phyloP scores from a whole-genome alignment of 2,888 invertebrate species.

The Aleiodes alternator region DNA sequence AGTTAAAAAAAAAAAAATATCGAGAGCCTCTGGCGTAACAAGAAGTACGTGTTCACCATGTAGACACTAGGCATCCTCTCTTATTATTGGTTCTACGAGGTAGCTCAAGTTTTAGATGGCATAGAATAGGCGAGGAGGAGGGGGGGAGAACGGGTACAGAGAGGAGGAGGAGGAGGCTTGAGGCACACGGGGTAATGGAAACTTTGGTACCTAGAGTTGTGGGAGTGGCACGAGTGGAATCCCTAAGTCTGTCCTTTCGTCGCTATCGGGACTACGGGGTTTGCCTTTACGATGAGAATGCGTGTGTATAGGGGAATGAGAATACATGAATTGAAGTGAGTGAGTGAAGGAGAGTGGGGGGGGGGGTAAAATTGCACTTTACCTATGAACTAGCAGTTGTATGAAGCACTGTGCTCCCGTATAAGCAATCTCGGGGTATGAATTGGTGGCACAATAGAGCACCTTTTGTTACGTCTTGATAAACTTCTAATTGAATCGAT shows the following conservation, averaged over 20 bases:
- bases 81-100: conserved; percentile 23
- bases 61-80: conserved; percentile 21
- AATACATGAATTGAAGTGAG: too few species aligned
- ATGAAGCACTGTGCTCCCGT: not conserved
- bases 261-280: conserved; percentile 46
- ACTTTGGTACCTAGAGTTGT: conserved; percentile 48
- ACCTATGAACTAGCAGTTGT: too few species aligned
- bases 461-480: conserved; percentile 12
- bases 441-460: conserved; percentile 13
- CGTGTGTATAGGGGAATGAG: conserved; percentile 45
- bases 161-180: conserved; percentile 34
- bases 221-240: conserved; percentile 52
- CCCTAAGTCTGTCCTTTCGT: conserved; percentile 48
- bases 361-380: too few species aligned
- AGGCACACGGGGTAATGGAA: conserved; percentile 37
- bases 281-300: conserved; percentile 64
- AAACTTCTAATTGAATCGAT: conserved; percentile 13
- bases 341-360: too few species aligned
- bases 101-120: conserved; percentile 10
- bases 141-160: conserved; percentile 30
- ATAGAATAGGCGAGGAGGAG: conserved; percentile 25
- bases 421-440: conserved; percentile 14
- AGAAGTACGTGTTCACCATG: conserved; percentile 27
- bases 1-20: not conserved
- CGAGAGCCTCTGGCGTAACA: not conserved